These are phyloP conservation scores for Hemichromis elongatus DNA, from an alignment of 2,113 vertebrate genomes.

Conservation along the genomic window DNA sequence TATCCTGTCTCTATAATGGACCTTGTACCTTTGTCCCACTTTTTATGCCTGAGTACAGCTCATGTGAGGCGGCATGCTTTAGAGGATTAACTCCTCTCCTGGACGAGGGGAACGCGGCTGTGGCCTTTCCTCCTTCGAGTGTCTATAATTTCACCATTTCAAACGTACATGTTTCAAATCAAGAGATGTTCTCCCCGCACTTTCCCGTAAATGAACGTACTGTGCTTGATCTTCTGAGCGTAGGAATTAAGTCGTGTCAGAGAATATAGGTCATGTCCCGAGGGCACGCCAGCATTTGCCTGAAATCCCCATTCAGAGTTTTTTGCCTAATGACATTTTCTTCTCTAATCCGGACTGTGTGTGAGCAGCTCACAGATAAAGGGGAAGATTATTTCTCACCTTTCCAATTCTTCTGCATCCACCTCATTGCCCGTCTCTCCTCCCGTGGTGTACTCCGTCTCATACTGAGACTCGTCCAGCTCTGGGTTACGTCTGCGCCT, in stretches of 20 bases:
- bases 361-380: neutral
- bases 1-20: neutral
- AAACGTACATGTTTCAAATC: neutral
- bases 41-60: conserved; percentile 34
- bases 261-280: conserved; percentile 44
- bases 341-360: conserved; percentile 9
- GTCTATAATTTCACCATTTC: neutral
- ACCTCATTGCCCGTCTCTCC: conserved; percentile 79
- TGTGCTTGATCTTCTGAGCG: conserved; percentile 5
- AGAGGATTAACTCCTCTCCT: conserved; percentile 59
- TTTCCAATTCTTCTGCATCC: conserved; percentile 74
- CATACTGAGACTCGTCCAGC: conserved; percentile 82
- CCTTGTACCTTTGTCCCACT: conserved; percentile 59
- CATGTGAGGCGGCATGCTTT: conserved; percentile 52
- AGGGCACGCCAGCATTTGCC: conserved; percentile 15
- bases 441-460: conserved; percentile 86
- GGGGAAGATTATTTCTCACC: conserved; percentile 53
- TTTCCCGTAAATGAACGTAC: neutral
- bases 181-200: neutral
- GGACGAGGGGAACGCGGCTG: neutral
- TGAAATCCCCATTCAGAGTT: conserved; percentile 11
- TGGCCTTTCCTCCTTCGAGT: neutral
- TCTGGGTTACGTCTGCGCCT: conserved; percentile 71
- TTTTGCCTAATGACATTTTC: neutral
- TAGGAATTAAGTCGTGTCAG: neutral